Evolutionary conservation across 1,140 invertebrate species (phyloP).

Genomic region (Trissolcus basalis): DNA sequence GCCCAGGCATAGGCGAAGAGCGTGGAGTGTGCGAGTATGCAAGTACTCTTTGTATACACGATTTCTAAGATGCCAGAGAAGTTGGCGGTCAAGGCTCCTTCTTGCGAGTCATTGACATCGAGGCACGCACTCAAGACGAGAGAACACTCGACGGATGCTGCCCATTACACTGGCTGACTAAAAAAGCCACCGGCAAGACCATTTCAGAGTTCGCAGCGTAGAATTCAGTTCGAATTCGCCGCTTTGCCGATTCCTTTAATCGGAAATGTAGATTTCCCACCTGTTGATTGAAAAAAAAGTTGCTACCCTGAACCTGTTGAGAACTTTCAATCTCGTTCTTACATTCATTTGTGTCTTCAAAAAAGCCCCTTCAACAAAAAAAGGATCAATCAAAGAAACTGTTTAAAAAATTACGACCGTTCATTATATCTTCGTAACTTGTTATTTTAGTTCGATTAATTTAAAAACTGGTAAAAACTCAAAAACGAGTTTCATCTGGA

Average conservation of each 20-base stretch:
- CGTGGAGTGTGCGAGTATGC: slow-evolving; percentile 20
- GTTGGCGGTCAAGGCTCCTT: slow-evolving; percentile 62
- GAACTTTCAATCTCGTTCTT: neutral
- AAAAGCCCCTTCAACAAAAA: too few relatives aligned
- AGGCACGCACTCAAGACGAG: slow-evolving; percentile 59
- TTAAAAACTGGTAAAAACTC: too few relatives aligned
- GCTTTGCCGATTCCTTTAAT: slow-evolving; percentile 29
- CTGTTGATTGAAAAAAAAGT: too few relatives aligned
- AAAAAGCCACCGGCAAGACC: slow-evolving; percentile 56
- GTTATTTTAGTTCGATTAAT: too few relatives aligned
- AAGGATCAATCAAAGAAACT: too few relatives aligned
- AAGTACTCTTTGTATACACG: slow-evolving; percentile 56
- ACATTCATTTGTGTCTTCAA: too few relatives aligned
- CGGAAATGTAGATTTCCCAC: slow-evolving; percentile 31
- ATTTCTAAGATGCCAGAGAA: slow-evolving; percentile 62
- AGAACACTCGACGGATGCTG: slow-evolving; percentile 60
- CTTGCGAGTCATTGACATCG: slow-evolving; percentile 62
- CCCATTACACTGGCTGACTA: slow-evolving; percentile 57
- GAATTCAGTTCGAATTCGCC: slow-evolving; percentile 45
- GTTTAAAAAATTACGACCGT: too few relatives aligned
- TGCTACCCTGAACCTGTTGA: neutral
- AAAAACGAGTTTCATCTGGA: too few relatives aligned
- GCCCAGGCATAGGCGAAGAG: neutral
- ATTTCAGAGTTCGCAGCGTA: slow-evolving; percentile 49
- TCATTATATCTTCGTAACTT: too few relatives aligned